These are phyloP conservation scores for Perodicticus potto DNA, from an alignment of 2,797 vertebrate species.

Conservation along the genomic window DNA sequence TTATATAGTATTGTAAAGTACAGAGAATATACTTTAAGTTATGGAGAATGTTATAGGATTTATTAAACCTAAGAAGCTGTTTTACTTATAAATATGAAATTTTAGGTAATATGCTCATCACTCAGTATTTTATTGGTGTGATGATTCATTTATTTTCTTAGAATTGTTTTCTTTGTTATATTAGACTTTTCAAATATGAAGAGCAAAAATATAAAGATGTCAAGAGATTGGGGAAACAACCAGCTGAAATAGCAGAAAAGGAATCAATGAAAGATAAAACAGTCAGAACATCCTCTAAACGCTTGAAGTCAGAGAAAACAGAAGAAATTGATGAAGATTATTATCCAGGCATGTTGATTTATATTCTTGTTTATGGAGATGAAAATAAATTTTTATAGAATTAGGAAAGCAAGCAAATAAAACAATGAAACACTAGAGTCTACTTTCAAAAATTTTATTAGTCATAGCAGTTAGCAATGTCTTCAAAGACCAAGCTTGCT, in stretches of 20 bases:
- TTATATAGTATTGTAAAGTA: background rate
- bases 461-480: background rate
- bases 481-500: background rate
- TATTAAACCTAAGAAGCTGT: background rate
- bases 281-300: background rate
- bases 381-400: background rate
- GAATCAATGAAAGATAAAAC: background rate
- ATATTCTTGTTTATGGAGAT: background rate
- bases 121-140: background rate
- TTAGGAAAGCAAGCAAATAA: background rate
- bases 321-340: background rate
- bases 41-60: background rate
- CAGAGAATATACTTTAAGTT: background rate
- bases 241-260: background rate
- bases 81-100: background rate
- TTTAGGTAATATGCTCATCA: background rate
- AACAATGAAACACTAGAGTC: background rate
- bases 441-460: background rate
- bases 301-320: background rate
- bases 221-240: background rate
- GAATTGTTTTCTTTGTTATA: conserved; percentile 17
- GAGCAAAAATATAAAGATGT: background rate
- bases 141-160: background rate
- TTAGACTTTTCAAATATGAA: background rate
- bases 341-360: conserved; percentile 57